Evolutionary conservation across 1,140 invertebrate genomes (phyloP), one percentile per base, ranked within the genome.

Genomic region (Palaemon carinicauda): DNA sequence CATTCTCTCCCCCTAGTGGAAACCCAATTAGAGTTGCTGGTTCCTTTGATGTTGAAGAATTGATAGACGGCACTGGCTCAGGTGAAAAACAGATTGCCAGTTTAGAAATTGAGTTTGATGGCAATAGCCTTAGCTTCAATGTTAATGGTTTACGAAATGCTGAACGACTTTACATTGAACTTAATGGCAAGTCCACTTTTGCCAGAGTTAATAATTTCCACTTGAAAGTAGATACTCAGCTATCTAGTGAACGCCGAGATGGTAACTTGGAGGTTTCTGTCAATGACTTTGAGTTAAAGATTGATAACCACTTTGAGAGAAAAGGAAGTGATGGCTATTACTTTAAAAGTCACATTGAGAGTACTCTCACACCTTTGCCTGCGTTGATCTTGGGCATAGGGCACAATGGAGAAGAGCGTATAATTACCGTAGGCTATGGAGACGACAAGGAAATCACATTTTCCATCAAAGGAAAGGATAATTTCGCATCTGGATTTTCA

Each of bases 311-410:
- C 31, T 89, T 84, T 74, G 86, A 87, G 69, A 85, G 79, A 24
- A 52, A 65, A 56, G 81, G 56, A 29, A 31, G 79, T 19, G 69
- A 84, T 60, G 88, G 86, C 14, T 89, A 85, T 33, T 89, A 89
- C 29, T 65, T 83, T 9, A 83, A 80, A 56, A 89, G 82, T 65
- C 54, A 78, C 21, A 51, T 89, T 53, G 85, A 89, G 9, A 85
- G 75, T 14, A 77, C 85, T n/a, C 71, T 89, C 19, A 89, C 88
- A 3, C 74, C 82, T 24, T 69, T 88, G 1, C 86, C 88, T 15
- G 88, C 85, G 14, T 51, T 89, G 17, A 82, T 83, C 14, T 60
- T 89, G 24, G 88, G 88, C n/a, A 10, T 89, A n/a, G 88, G 88
- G 5, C 53, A 41, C 24, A 33, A 84, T 19, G 86, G 82, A 29